Conservation (phyloP, 1,140 invertebrate species). For the Zaprionus ghesquierei region DNA sequence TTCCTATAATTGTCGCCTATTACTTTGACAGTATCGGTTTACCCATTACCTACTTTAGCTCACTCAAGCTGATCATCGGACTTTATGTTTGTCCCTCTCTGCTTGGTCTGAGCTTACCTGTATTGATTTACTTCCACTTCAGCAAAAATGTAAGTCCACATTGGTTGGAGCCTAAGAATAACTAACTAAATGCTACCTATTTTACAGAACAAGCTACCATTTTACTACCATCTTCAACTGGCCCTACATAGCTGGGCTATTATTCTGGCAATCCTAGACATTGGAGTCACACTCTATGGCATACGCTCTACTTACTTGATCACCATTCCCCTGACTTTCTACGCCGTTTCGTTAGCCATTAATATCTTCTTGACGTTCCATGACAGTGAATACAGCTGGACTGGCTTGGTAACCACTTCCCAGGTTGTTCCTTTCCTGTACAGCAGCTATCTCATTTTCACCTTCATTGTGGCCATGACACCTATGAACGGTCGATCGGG, state of each 20-base stretch:
- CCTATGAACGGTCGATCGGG: slow-evolving; percentile 87
- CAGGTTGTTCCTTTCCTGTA: slow-evolving; percentile 80
- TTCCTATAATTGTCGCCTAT: slow-evolving; percentile 83
- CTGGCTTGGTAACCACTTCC: slow-evolving; percentile 83
- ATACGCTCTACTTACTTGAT: slow-evolving; percentile 44
- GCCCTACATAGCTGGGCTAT: slow-evolving; percentile 42
- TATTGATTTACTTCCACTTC: slow-evolving; percentile 8
- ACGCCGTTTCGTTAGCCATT: slow-evolving; percentile 28
- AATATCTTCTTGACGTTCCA: slow-evolving; percentile 46
- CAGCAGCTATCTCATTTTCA: slow-evolving; percentile 85
- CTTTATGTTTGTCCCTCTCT: slow-evolving; percentile 85
- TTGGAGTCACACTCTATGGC: slow-evolving; percentile 21
- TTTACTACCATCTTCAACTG: slow-evolving; percentile 40
- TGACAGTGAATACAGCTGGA: slow-evolving; percentile 84
- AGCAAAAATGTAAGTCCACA: slow-evolving; percentile 4
- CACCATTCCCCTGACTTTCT: slow-evolving; percentile 48
- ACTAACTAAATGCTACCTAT: background rate
- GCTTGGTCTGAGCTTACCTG: slow-evolving; percentile 61
- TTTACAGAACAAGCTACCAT: slow-evolving; percentile 39
- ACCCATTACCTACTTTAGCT: slow-evolving; percentile 87
- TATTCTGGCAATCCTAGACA: slow-evolving; percentile 16
- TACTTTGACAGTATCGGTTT: slow-evolving; percentile 55
- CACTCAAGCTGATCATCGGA: slow-evolving; percentile 86
- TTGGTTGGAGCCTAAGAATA: background rate
- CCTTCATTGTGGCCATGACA: slow-evolving; percentile 86